Conservation (phyloP, 2,888 invertebrate species). For the Conus canariensis region DNA sequence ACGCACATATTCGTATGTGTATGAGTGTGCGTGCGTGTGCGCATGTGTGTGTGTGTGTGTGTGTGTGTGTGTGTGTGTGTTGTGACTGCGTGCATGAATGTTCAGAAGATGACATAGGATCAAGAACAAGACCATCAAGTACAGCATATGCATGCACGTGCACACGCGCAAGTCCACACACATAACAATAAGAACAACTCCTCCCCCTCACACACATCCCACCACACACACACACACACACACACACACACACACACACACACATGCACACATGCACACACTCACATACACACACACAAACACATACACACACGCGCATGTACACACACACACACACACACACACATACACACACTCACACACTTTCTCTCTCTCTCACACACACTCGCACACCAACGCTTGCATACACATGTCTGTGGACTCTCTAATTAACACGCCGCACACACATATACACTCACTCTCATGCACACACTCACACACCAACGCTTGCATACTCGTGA, state of each 20-base stretch:
- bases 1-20: neutral
- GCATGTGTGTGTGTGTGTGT: neutral
- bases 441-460: neutral
- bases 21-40: neutral
- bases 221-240: conserved; percentile 17
- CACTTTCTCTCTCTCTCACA: neutral
- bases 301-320: neutral
- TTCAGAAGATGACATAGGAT: too few species aligned
- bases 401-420: conserved; percentile 4
- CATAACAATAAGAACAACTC: too few species aligned
- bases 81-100: neutral
- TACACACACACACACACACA: neutral
- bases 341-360: conserved; percentile 1
- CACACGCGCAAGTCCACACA: neutral
- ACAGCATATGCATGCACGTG: neutral
- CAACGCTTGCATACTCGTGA: too few species aligned
- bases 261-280: neutral
- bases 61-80: neutral
- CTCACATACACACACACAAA: neutral
- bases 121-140: too few species aligned
- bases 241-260: conserved; percentile 24
- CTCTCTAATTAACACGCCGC: too few species aligned
- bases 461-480: neutral
- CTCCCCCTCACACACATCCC: conserved; percentile 1
- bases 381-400: neutral